phyloP scores from a whole-genome alignment of 1,140 invertebrate genomes.

The Vollenhovia emeryi region DNA sequence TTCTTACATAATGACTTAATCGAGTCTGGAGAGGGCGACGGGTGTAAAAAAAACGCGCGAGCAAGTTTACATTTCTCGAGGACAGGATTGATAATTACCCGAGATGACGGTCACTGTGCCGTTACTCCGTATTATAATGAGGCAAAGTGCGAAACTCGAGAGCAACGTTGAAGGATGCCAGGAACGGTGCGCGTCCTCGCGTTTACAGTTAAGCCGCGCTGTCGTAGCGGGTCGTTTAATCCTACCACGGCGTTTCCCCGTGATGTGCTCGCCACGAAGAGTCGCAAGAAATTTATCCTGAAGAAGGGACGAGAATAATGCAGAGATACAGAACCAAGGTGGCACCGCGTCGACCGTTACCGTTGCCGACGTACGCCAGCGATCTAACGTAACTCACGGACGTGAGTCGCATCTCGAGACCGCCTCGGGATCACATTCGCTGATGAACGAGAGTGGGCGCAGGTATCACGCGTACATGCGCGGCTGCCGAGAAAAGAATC shows the following conservation, averaged over 20 bases:
- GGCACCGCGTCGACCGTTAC: not conserved
- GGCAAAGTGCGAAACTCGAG: constrained; percentile 27
- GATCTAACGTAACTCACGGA: constrained; percentile 34
- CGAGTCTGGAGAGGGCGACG: not conserved
- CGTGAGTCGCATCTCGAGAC: constrained; percentile 39
- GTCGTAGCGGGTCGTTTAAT: constrained; percentile 42
- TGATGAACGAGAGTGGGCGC: constrained; percentile 21
- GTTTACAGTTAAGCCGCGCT: constrained; percentile 55
- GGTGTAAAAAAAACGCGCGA: not conserved
- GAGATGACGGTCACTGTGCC: constrained; percentile 3
- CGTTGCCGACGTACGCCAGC: constrained; percentile 20
- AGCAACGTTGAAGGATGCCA: not conserved
- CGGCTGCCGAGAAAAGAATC: not conserved
- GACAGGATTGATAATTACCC: constrained; percentile 37
- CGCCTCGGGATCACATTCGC: not conserved
- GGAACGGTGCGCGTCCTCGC: constrained; percentile 3
- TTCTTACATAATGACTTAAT: not conserved
- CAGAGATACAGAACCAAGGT: constrained; percentile 12
- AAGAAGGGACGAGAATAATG: not conserved
- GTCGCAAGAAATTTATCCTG: constrained; percentile 29
- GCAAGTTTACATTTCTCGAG: constrained; percentile 1
- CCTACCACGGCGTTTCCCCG: not conserved
- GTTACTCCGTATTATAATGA: constrained; percentile 53
- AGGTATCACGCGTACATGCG: not conserved
- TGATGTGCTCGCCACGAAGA: not conserved